These are phyloP conservation scores for Melanargia galathea DNA, from an alignment of 2,888 invertebrate genomes.

Conservation along the genomic window DNA sequence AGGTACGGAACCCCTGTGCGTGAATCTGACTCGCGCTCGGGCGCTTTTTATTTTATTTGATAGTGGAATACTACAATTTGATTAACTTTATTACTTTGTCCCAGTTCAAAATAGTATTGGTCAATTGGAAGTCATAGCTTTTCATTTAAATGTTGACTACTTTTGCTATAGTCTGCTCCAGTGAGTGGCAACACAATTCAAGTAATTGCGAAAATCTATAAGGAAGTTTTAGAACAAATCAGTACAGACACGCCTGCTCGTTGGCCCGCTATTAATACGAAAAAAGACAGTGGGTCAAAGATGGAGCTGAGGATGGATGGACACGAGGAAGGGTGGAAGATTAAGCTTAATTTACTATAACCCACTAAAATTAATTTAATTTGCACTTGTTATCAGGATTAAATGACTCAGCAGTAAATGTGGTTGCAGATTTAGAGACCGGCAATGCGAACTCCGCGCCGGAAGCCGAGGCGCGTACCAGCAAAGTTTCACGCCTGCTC, in stretches of 20 bases:
- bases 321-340: no score
- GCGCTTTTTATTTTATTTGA: constrained; percentile 4
- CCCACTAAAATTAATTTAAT: no score
- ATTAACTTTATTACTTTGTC: constrained; percentile 21
- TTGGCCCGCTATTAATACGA: no score
- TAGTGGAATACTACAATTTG: not conserved
- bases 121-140: constrained; percentile 30
- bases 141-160: constrained; percentile 26
- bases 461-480: constrained; percentile 48
- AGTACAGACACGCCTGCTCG: not conserved
- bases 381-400: not conserved
- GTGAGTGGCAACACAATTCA: not conserved
- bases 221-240: constrained; percentile 1
- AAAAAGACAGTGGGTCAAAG: no score
- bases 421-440: constrained; percentile 71
- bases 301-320: no score
- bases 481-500: constrained; percentile 44
- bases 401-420: constrained; percentile 31
- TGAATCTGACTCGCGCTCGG: no score
- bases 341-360: no score
- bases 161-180: not conserved
- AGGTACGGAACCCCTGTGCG: no score
- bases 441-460: constrained; percentile 50
- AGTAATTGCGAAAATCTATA: not conserved
- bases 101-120: constrained; percentile 11